A percentile compares a stretch with the other conserved stretches of the same genome.
Conservation (phyloP, 2,888 invertebrate genomes). For the Petrolisthes cinctipes region DNA sequence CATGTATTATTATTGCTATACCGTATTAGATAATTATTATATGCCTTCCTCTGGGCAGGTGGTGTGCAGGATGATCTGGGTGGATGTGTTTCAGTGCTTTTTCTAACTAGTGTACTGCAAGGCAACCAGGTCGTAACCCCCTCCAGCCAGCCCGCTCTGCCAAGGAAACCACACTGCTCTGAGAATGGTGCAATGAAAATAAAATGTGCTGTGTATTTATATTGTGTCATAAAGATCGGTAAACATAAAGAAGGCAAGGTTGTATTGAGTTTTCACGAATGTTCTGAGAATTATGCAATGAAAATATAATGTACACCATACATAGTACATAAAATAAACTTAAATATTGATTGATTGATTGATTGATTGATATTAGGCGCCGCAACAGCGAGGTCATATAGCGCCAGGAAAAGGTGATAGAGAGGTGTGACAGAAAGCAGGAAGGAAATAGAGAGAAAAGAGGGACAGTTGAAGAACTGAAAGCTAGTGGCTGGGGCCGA, state of each 20-base stretch:
- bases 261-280: background rate
- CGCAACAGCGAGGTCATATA: no score
- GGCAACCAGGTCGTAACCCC: slow-evolving; percentile 18
- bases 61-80: background rate
- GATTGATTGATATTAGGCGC: no score
- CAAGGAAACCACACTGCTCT: background rate
- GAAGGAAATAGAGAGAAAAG: no score
- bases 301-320: no score
- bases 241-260: background rate
- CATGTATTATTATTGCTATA: no score
- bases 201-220: background rate
- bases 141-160: slow-evolving; percentile 21
- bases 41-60: background rate
- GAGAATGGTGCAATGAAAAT: background rate
- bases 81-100: background rate
- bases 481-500: no score
- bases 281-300: background rate
- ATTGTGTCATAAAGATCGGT: background rate
- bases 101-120: slow-evolving; percentile 31
- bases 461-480: no score
- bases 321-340: no score
- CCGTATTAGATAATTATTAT: background rate
- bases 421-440: no score
- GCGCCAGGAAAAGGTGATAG: no score
- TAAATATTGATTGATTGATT: no score